Percentiles rank a stretch among this genome's conserved stretches.
Evolutionary conservation across 2,797 vertebrate genomes (phyloP).

Genomic region (Paramormyrops hopkinsi): DNA sequence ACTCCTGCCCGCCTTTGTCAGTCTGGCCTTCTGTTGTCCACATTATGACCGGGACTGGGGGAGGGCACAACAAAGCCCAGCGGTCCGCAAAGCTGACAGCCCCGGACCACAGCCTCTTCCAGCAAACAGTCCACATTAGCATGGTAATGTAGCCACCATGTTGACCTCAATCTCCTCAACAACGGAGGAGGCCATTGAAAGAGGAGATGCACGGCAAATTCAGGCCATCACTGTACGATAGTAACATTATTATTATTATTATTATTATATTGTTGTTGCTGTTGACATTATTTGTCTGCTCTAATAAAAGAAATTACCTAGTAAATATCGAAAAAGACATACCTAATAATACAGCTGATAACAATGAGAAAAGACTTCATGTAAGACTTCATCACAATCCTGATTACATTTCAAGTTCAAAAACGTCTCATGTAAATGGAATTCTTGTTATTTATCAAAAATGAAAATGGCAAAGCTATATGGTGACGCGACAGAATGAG

Average conservation of each 20-base stretch:
- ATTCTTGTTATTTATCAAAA: neutral
- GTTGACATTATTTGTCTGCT: neutral
- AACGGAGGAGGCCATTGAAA: neutral
- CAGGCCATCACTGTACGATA: neutral
- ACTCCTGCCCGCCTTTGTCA: neutral
- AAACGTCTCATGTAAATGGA: neutral
- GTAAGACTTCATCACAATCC: neutral
- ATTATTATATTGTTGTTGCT: neutral
- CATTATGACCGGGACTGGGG: neutral
- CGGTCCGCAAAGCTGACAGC: neutral
- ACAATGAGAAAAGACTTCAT: neutral
- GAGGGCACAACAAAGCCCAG: neutral
- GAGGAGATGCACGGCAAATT: neutral
- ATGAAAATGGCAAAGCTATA: neutral
- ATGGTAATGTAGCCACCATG: neutral
- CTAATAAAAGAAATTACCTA: neutral
- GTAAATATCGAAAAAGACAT: neutral
- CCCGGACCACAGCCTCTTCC: neutral
- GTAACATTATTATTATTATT: neutral
- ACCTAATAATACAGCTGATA: neutral
- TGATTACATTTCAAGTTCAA: neutral
- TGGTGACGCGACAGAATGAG: neutral
- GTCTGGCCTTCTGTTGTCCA: neutral
- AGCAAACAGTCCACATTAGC: neutral
- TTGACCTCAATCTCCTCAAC: neutral